Percentiles rank a stretch among this genome's conserved stretches.
phyloP scores from a whole-genome alignment of 2,797 vertebrate species.

The Triplophysa bombifrons region DNA sequence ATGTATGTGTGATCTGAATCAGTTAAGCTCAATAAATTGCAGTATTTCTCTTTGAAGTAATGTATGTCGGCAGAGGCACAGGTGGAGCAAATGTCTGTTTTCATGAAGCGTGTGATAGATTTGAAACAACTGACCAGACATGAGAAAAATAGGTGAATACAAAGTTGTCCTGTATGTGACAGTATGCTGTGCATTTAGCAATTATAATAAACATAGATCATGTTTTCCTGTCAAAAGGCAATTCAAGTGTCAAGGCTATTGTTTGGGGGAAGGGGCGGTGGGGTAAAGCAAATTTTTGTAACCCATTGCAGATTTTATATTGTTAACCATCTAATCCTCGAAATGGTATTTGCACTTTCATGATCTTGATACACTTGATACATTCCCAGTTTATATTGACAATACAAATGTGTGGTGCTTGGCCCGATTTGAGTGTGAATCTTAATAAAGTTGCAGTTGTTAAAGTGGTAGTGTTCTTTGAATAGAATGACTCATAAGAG shows the following conservation, averaged over 20 bases:
- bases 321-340: slow-evolving; percentile 96
- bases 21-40: slow-evolving; percentile 32
- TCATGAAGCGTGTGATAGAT: slow-evolving; percentile 68
- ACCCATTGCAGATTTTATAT: slow-evolving; percentile 94
- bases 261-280: slow-evolving; percentile 65
- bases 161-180: slow-evolving; percentile 72
- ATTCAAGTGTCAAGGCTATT: slow-evolving; percentile 80
- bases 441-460: slow-evolving; percentile 53
- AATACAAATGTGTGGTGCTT: slow-evolving; percentile 89
- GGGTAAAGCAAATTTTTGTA: slow-evolving; percentile 88
- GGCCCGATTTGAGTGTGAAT: slow-evolving; percentile 79
- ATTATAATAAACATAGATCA: slow-evolving; percentile 75
- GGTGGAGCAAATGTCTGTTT: slow-evolving; percentile 70
- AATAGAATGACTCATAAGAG: too few relatives aligned
- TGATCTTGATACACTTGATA: slow-evolving; percentile 93
- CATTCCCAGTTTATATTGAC: slow-evolving; percentile 99
- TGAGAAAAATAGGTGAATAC: slow-evolving; percentile 61
- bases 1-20: slow-evolving; percentile 31
- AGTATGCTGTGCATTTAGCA: slow-evolving; percentile 78
- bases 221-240: slow-evolving; percentile 75
- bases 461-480: slow-evolving; percentile 35
- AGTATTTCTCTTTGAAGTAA: slow-evolving; percentile 54
- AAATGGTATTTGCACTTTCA: slow-evolving; percentile 99
- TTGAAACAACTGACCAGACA: slow-evolving; percentile 68
- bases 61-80: slow-evolving; percentile 60